A percentile compares a stretch with the other conserved stretches of the same genome.
Evolutionary conservation across 2,113 vertebrate species (phyloP).

Genomic region (Neopipo cinnamomea): DNA sequence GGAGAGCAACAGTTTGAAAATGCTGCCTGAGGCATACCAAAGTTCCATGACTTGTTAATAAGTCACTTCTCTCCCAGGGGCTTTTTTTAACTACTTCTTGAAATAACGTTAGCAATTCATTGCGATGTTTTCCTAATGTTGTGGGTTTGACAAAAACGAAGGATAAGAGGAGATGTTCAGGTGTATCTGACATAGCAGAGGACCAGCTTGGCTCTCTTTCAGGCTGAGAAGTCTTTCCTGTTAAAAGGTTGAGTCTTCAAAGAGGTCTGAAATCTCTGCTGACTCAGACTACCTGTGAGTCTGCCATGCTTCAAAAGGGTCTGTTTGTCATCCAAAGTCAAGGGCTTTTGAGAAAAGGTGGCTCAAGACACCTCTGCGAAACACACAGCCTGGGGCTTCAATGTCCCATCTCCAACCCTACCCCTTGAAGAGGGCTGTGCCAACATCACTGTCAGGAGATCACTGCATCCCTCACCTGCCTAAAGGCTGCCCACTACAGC

Average conservation of each 20-base stretch:
- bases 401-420: not conserved
- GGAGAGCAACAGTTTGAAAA: constrained; percentile 69
- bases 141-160: not conserved
- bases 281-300: not conserved
- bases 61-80: constrained; percentile 58
- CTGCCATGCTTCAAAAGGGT: not conserved
- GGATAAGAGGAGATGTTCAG: not conserved
- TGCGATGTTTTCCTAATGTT: constrained; percentile 44
- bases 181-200: not conserved
- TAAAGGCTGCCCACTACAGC: not conserved
- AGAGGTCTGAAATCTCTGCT: not conserved
- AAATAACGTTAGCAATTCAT: constrained; percentile 52
- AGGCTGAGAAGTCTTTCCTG: not conserved
- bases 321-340: not conserved
- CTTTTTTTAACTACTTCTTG: constrained; percentile 64
- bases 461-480: not conserved
- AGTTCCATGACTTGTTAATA: constrained; percentile 72
- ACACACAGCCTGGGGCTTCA: not conserved
- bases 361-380: not conserved
- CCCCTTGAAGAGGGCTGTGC: accelerated
- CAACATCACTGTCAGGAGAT: not conserved
- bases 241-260: not conserved
- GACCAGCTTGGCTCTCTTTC: not conserved
- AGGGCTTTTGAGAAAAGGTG: not conserved
- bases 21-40: constrained; percentile 58